These are phyloP conservation scores for Proterorhinus semilunaris DNA, from an alignment of 2,113 vertebrate genomes.

Conservation along the genomic window DNA sequence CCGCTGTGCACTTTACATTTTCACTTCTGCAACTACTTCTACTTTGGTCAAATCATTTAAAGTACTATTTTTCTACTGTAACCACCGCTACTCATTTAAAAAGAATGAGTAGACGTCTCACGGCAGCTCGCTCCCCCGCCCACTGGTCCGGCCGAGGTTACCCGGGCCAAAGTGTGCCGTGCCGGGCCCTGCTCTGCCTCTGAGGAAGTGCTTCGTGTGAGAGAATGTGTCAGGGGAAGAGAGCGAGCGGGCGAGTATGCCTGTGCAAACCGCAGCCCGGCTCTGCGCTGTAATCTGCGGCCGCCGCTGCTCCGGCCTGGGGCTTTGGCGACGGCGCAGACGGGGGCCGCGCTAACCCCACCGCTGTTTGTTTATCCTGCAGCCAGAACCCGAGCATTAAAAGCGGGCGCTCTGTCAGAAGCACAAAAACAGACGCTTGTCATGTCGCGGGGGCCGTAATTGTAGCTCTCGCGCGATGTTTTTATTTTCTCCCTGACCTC, in stretches of 20 bases:
- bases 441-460: conserved; percentile 80
- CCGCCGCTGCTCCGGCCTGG: conserved; percentile 65
- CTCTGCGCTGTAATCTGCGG: conserved; percentile 77
- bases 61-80: too few relatives aligned
- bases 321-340: too few relatives aligned
- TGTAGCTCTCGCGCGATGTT: conserved; percentile 78
- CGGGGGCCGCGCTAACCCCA: conserved; percentile 67
- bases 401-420: conserved; percentile 72
- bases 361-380: conserved; percentile 79
- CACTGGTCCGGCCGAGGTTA: background rate
- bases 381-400: conserved; percentile 74
- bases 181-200: background rate
- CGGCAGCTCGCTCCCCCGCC: background rate
- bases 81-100: too few relatives aligned
- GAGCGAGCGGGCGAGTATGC: conserved; percentile 59
- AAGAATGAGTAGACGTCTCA: too few relatives aligned
- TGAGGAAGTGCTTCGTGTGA: conserved; percentile 14
- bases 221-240: conserved; percentile 53
- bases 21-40: too few relatives aligned
- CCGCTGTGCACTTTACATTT: too few relatives aligned
- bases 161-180: background rate
- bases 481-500: conserved; percentile 82
- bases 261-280: conserved; percentile 76
- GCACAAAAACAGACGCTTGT: conserved; percentile 78
- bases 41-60: too few relatives aligned